phyloP scores from a whole-genome alignment of 2,888 invertebrate genomes.

The Scaptomyza polygonia region DNA sequence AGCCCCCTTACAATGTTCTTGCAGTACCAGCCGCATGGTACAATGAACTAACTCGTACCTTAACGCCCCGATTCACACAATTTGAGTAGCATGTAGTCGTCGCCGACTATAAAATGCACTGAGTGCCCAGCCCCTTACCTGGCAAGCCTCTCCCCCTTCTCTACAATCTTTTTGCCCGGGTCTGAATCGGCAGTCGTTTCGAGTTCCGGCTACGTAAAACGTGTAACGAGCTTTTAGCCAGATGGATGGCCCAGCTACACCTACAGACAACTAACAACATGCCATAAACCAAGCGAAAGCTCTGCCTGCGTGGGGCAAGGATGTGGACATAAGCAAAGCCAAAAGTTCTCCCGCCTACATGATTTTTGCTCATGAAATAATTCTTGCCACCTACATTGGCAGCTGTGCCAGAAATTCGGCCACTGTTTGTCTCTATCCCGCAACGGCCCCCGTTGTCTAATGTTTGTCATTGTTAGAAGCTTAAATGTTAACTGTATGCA shows the following conservation, averaged over 20 bases:
- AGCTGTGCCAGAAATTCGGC: constrained; percentile 49
- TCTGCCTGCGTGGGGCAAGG: constrained; percentile 6
- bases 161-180: constrained; percentile 1
- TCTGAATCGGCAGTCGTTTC: constrained; percentile 41
- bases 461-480: constrained; percentile 67
- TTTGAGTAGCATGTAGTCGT: constrained; percentile 76
- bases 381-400: constrained; percentile 59
- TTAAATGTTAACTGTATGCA: constrained; percentile 77
- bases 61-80: constrained; percentile 80
- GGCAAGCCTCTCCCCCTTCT: background rate
- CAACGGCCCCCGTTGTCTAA: constrained; percentile 18
- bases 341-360: constrained; percentile 59
- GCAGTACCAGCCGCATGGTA: constrained; percentile 57
- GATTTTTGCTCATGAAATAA: constrained; percentile 79
- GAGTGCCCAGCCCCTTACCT: constrained; percentile 18
- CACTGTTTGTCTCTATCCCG: constrained; percentile 10
- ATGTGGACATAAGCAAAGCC: constrained; percentile 29
- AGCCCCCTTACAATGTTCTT: background rate
- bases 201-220: constrained; percentile 68
- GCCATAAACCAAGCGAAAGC: constrained; percentile 69
- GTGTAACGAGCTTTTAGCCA: constrained; percentile 74
- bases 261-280: constrained; percentile 63
- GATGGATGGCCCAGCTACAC: constrained; percentile 71
- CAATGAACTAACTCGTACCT: constrained; percentile 80
- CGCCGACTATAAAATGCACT: constrained; percentile 74